Evolutionary conservation across 2,113 vertebrate species (phyloP).

Genomic region (Rhinogobius similis): DNA sequence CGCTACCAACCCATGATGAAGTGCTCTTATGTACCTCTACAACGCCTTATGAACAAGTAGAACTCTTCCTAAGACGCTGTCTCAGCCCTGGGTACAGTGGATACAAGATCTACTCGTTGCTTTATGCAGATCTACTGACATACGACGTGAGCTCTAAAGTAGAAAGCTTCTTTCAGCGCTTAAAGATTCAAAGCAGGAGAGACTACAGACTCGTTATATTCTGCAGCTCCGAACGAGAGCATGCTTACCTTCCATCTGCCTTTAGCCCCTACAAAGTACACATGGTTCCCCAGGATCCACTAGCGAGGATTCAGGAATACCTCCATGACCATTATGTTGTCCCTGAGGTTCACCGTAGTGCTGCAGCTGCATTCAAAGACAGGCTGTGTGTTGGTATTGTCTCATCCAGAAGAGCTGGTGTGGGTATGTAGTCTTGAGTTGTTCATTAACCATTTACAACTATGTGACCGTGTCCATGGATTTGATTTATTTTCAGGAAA

Average conservation of each 20-base stretch:
- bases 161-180: constrained; percentile 84
- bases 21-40: constrained; percentile 87
- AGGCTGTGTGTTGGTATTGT: constrained; percentile 84
- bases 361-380: constrained; percentile 83
- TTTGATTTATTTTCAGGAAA: constrained; percentile 79
- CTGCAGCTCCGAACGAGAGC: constrained; percentile 86
- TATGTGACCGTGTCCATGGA: neutral
- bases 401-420: constrained; percentile 86
- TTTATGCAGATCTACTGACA: constrained; percentile 86
- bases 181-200: constrained; percentile 65
- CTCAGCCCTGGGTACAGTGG: constrained; percentile 71
- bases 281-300: constrained; percentile 79
- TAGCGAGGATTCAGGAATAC: constrained; percentile 77
- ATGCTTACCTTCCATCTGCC: constrained; percentile 87
- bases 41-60: constrained; percentile 86
- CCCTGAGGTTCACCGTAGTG: constrained; percentile 56
- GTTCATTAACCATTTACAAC: too few relatives aligned
- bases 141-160: constrained; percentile 87
- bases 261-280: constrained; percentile 89
- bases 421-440: constrained; percentile 80
- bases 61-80: constrained; percentile 88
- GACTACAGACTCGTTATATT: constrained; percentile 85
- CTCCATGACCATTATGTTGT: constrained; percentile 83
- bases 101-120: constrained; percentile 84
- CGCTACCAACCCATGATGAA: constrained; percentile 87